These are phyloP conservation scores for Numenius arquata DNA, from an alignment of 2,113 vertebrate genomes.

Conservation along the genomic window DNA sequence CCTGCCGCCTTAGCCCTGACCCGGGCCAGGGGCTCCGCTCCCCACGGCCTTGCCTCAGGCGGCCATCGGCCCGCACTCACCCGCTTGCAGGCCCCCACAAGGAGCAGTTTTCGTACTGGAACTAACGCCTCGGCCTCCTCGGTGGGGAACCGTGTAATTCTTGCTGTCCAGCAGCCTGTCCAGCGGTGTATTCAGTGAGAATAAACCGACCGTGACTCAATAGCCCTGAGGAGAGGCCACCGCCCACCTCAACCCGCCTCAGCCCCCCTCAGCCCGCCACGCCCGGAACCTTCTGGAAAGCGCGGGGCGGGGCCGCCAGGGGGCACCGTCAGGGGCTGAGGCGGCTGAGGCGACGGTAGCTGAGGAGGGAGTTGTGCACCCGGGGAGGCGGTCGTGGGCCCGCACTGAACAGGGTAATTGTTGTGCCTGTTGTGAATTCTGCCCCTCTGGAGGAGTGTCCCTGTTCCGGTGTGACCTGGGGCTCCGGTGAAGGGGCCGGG, in stretches of 20 bases:
- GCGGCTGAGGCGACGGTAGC: background rate
- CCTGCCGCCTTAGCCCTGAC: background rate
- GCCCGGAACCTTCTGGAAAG: background rate
- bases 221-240: fast-evolving
- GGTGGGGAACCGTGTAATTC: background rate
- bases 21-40: background rate
- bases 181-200: fast-evolving
- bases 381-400: fast-evolving
- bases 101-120: background rate
- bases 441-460: fast-evolving
- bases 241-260: too few species aligned
- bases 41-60: background rate
- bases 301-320: background rate
- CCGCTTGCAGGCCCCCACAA: background rate
- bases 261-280: too few species aligned
- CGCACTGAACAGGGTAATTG: fast-evolving
- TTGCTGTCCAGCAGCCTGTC: background rate
- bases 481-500: too few species aligned
- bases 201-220: fast-evolving
- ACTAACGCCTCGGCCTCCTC: background rate
- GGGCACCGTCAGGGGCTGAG: background rate
- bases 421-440: too few species aligned
- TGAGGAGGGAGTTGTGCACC: background rate
- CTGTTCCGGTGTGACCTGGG: background rate
- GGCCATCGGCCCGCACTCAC: background rate